These are phyloP conservation scores for Lordiphosa collinella DNA, from an alignment of 1,140 invertebrate genomes.

Conservation along the genomic window DNA sequence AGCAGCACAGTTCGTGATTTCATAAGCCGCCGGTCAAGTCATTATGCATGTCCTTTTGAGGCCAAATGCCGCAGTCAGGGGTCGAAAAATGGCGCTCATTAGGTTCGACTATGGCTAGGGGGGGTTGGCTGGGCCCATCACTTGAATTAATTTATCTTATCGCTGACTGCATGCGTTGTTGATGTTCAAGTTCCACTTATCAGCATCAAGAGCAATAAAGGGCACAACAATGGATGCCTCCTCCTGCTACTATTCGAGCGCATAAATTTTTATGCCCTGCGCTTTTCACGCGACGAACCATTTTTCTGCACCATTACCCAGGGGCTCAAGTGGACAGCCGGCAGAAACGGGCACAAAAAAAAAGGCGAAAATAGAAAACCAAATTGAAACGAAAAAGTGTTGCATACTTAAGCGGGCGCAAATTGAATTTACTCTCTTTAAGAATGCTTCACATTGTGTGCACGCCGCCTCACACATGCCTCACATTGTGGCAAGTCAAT, in stretches of 20 bases:
- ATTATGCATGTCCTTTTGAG: slow-evolving; percentile 61
- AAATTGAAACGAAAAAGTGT: slow-evolving; percentile 39
- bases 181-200: slow-evolving; percentile 71
- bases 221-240: slow-evolving; percentile 19
- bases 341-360: too few relatives aligned
- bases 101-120: slow-evolving; percentile 16
- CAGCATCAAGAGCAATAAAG: slow-evolving; percentile 52
- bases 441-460: slow-evolving; percentile 17
- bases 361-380: background rate
- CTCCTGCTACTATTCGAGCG: slow-evolving; percentile 41
- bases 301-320: slow-evolving; percentile 53
- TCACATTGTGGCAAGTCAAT: slow-evolving; percentile 62
- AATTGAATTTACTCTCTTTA: slow-evolving; percentile 60
- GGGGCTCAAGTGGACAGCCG: slow-evolving; percentile 29
- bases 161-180: slow-evolving; percentile 61
- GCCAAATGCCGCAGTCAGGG: slow-evolving; percentile 7
- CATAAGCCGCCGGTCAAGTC: slow-evolving; percentile 65
- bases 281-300: slow-evolving; percentile 57
- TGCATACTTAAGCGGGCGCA: slow-evolving; percentile 49
- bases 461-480: slow-evolving; percentile 5
- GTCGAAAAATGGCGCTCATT: slow-evolving; percentile 60
- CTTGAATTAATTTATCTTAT: slow-evolving; percentile 77
- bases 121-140: slow-evolving; percentile 20
- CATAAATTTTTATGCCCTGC: slow-evolving; percentile 62
- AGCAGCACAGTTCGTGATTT: slow-evolving; percentile 46